Evolutionary conservation across 2,888 invertebrate genomes (phyloP).

Genomic region (Philereme vetulata): DNA sequence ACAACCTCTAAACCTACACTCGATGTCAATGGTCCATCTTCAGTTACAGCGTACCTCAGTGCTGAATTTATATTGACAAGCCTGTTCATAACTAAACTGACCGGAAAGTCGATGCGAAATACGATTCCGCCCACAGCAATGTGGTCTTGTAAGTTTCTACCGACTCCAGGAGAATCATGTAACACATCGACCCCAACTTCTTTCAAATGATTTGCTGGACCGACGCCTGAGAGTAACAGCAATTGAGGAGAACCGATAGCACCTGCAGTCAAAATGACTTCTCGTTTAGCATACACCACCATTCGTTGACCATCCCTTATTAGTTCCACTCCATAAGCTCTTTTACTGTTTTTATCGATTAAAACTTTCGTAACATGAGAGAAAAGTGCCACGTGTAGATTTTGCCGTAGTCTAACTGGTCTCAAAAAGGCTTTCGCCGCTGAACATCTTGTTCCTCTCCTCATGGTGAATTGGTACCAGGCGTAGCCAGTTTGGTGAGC

Average conservation of each 20-base stretch:
- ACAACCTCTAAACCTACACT: constrained; percentile 94
- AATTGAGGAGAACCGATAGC: constrained; percentile 96
- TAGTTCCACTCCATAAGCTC: constrained; percentile 92
- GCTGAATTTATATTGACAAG: constrained; percentile 93
- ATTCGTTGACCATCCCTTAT: constrained; percentile 86
- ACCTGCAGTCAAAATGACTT: constrained; percentile 94
- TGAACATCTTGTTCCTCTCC: constrained; percentile 92
- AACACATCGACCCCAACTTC: constrained; percentile 89
- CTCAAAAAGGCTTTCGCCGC: constrained; percentile 93
- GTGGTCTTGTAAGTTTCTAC: constrained; percentile 94
- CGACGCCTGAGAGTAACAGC: constrained; percentile 95
- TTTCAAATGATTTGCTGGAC: constrained; percentile 88
- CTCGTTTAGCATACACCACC: constrained; percentile 87
- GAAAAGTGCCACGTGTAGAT: constrained; percentile 92
- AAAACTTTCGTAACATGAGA: constrained; percentile 91
- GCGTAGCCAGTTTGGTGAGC: constrained; percentile 93
- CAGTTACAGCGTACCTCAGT: constrained; percentile 91
- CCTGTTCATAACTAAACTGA: constrained; percentile 91
- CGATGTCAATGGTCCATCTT: constrained; percentile 93
- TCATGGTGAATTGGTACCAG: constrained; percentile 94
- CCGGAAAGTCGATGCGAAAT: constrained; percentile 91
- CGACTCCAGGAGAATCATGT: constrained; percentile 92
- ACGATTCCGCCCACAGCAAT: constrained; percentile 93
- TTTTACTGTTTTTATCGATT: constrained; percentile 87
- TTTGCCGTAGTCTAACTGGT: constrained; percentile 89